Base-by-base conservation (phyloP, 2,888 invertebrate genomes). In the Leptinotarsa tumamoca region DNA sequence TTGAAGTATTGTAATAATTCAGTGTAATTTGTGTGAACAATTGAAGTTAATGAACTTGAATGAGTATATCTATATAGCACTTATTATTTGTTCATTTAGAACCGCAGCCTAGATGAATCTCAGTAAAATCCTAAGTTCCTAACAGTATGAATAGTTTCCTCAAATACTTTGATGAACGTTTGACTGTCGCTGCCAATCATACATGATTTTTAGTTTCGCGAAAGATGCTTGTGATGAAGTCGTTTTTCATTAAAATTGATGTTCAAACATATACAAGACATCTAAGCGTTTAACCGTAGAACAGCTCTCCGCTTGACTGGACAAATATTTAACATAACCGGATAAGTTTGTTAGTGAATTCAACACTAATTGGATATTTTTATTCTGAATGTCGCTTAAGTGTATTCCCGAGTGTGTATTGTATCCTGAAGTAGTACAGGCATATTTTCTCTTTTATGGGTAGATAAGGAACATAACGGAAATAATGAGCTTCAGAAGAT, bases 261-360 rank as follows among this genome's bases (percentile, higher is more conserved):
- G 54, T 52, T 43, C 67, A 70, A 54, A 50, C 43, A 67, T 50
- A 50, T n/a, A 70, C 58, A 50, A 69, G 67, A 43, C 63, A 66
- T 56, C 56, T 71, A 63, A 71, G 74, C 58, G 18, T 68, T 49
- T 71, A 33, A 71, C 21, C 61, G 58, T 71, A 43, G 52, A 61
- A 56, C 50, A 66, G 15, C 23, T 58, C 23, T 58, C 23, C 58
- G 58, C 58, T 56, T 68, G 71, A 71, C 70, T 74, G 54, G 33
- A 58, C 51, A 71, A 74, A 74, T 74, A 68, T 74, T 74, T 71
- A 63, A 74, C 56, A 58, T 58, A 74, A 71, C 67, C 61, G 74
- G 71, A 74, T 33, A 71, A 56, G 68, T 74, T 63, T 63, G 43
- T 63, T 63, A n/a, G 63, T 33, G 63, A 17, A 63, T 63, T 63